Base-by-base conservation (phyloP, 2,797 vertebrate genomes). In the Synaphobranchus kaupii region DNA sequence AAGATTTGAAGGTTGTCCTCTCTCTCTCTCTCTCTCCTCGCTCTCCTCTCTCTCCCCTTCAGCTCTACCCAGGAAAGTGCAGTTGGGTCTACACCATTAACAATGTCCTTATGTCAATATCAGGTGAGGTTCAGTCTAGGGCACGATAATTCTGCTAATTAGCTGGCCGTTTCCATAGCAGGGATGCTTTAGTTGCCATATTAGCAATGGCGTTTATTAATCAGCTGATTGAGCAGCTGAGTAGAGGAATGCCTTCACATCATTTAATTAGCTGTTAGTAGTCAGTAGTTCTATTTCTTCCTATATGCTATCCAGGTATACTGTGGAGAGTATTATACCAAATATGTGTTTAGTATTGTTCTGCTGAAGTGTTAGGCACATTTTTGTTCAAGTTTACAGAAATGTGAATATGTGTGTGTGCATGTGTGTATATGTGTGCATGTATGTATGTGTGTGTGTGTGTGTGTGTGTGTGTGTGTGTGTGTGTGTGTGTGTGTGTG, bases 101-200 rank as follows among this genome's bases (percentile, higher is more conserved):
- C 84, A 97, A 97, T 8, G 92, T 97, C 39, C 95, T 98, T 89
- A 97, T 98, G 97, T 98, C 97, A 0, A 93, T 98, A 84, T 98
- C 98, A 92, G 98, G 98, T 98, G 93, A 93, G 91, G 68, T 3
- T 81, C 78, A 25, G 22, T 17, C 39, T 78, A 47, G 47, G 73
- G 47, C 28, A 71, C 20, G 73, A 78, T 78, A 9, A 28, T 25
- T 68, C n/a, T 68, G 63, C 63, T 68, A 28, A 68, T 28, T 68
- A 68, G n/a, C 63, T 28, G 7, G 12, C 25, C n/a, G 12, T 28
- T n/a, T 28, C n/a, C 63, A 68, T n/a, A 68, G 63, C 63, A 68
- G 8, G 28, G 63, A 68, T 68, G 63, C 25, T 68, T 68, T 68
- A 68, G 63, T 28, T 68, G n/a, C 63, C 63, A 68, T 68, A 39